phyloP scores from a whole-genome alignment of 2,797 vertebrate species.

The Morelia viridis region DNA sequence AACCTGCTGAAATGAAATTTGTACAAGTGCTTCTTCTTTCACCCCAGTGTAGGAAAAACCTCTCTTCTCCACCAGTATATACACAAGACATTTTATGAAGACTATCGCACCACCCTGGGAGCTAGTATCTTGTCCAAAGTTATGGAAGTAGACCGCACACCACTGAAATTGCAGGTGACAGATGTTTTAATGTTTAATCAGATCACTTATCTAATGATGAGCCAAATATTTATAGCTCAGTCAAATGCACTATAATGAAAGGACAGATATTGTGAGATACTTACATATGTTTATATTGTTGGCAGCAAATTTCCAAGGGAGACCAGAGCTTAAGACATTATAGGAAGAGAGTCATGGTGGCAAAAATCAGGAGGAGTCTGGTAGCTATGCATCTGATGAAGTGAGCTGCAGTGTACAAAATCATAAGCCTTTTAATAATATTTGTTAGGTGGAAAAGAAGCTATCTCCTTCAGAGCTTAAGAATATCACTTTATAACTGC shows the following conservation, averaged over 20 bases:
- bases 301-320: not conserved
- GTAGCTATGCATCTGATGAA: not conserved
- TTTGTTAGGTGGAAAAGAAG: not conserved
- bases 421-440: not conserved
- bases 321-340: not conserved
- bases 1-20: accelerated
- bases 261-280: not conserved
- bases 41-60: conserved; percentile 78
- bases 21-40: conserved; percentile 3
- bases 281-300: not conserved
- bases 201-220: accelerated
- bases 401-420: not conserved
- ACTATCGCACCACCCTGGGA: conserved; percentile 79
- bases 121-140: conserved; percentile 80
- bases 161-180: conserved; percentile 78
- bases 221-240: not conserved
- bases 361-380: not conserved
- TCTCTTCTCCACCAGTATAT: conserved; percentile 80
- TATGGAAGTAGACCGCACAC: conserved; percentile 65
- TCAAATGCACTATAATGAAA: not conserved
- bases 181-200: too few relatives aligned
- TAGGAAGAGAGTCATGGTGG: not conserved
- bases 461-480: not conserved
- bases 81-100: conserved; percentile 76
- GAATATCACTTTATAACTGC: not conserved